phyloP scores from a whole-genome alignment of 2,113 vertebrate genomes.

The Hypanus sabinus region DNA sequence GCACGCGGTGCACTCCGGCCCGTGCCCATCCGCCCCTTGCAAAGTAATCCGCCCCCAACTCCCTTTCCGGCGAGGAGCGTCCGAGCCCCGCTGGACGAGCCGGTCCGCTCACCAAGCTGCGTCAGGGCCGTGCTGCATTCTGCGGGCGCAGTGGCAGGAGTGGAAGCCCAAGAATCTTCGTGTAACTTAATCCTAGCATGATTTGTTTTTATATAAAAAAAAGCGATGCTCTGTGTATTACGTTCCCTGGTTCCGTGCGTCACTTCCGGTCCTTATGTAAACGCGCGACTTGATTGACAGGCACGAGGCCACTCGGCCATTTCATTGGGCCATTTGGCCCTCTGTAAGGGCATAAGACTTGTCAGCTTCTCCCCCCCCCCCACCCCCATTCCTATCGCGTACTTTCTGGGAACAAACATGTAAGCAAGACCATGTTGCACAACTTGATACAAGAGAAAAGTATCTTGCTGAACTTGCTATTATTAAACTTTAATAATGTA shows the following conservation, averaged over 20 bases:
- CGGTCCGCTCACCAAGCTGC: background rate
- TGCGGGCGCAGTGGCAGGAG: background rate
- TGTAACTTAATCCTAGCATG: background rate
- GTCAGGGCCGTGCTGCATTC: background rate
- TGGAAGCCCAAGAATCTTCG: background rate
- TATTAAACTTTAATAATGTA: no score
- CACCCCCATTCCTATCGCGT: no score
- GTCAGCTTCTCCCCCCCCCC: no score
- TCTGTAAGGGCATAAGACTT: background rate
- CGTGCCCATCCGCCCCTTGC: background rate
- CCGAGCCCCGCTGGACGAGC: no score
- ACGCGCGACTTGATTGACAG: background rate
- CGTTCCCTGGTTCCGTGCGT: background rate
- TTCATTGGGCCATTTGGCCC: background rate
- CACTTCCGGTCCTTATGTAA: slow-evolving; percentile 19
- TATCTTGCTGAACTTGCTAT: no score
- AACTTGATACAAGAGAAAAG: no score
- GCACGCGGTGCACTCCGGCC: background rate
- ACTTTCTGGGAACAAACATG: no score
- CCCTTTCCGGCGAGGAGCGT: no score
- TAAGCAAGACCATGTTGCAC: no score
- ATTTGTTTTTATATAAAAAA: background rate
- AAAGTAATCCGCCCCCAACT: background rate
- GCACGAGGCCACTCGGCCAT: background rate
- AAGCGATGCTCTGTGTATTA: background rate